Conservation (phyloP, 1,140 invertebrate genomes). For the Drosophila repleta region DNA sequence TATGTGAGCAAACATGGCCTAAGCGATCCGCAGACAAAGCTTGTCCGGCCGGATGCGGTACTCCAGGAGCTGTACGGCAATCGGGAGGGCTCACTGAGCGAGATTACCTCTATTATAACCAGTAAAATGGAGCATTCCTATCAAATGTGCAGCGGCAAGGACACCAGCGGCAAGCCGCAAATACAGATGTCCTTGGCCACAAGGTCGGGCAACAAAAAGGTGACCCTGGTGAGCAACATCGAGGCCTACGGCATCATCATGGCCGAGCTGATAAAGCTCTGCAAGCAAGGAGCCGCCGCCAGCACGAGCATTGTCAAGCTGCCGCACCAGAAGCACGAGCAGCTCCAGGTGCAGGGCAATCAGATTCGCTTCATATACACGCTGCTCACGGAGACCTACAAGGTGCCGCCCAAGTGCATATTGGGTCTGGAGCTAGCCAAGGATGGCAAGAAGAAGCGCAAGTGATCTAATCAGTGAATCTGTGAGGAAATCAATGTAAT, state of each 20-base stretch:
- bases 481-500: background rate
- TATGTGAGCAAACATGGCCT: slow-evolving; percentile 91
- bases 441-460: slow-evolving; percentile 86
- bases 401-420: slow-evolving; percentile 88
- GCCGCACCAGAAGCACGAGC: slow-evolving; percentile 89
- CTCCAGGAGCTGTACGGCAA: slow-evolving; percentile 81
- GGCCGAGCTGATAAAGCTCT: slow-evolving; percentile 91
- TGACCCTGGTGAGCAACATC: slow-evolving; percentile 94
- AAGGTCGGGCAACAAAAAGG: slow-evolving; percentile 95
- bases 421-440: slow-evolving; percentile 88
- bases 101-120: slow-evolving; percentile 88
- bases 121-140: slow-evolving; percentile 91
- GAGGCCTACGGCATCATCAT: slow-evolving; percentile 93
- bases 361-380: slow-evolving; percentile 92
- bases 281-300: slow-evolving; percentile 93
- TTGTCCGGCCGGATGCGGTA: slow-evolving; percentile 80
- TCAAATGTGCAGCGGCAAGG: slow-evolving; percentile 85
- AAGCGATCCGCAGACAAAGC: slow-evolving; percentile 85
- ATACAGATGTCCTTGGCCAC: slow-evolving; percentile 91
- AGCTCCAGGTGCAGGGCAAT: slow-evolving; percentile 95
- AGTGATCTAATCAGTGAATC: slow-evolving; percentile 45
- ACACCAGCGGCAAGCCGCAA: slow-evolving; percentile 90
- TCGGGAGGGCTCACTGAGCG: slow-evolving; percentile 87
- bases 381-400: slow-evolving; percentile 89
- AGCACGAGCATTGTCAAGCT: slow-evolving; percentile 92